Evolutionary conservation across 2,113 vertebrate species (phyloP), one percentile per base, ranked within the genome.

Genomic region (Otis tarda): DNA sequence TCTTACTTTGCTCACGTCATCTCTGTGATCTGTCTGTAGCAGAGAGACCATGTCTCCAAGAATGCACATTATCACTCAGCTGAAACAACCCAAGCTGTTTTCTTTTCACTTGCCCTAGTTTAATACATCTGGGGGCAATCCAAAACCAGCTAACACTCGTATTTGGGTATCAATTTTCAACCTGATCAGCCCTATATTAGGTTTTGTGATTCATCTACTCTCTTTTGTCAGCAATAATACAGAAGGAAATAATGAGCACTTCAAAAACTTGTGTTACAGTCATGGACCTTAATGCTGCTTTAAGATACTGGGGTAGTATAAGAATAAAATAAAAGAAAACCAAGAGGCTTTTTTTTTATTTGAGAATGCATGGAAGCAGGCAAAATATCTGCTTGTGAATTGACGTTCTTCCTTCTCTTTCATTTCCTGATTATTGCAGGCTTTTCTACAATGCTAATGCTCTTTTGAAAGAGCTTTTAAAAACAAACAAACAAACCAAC

Each of bases 381-480:
- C 28, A 91, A 82, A 79, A 60, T 92, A 79, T 12, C 53, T 85
- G 43, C 39, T 76, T 80, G 33, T 24, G 53, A 73, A 69, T 41
- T 78, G 7, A 63, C 70, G 28, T 27, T 97, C 52, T 78, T 94
- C 80, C 71, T 91, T 74, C 45, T 77, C 19, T 65, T 93, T 81
- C 43, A 71, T 94, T 97, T 96, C 87, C 90, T 93, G 39, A 19
- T 52, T 87, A 70, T 43, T 71, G 52, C 16, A 82, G 49, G 30
- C 14, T 93, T 95, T 78, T 89, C 50, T 73, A 64, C 43, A 73
- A 31, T 9, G 39, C 7, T 83, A 92, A 95, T 65, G 16, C 30
- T 76, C 19, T 89, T 92, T 53, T 60, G 45, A 92, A 92, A 69
- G 52, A 83, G 35, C 55, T 86, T n/a, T 83, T 88, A 68, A 65